Evolutionary conservation across 2,797 vertebrate species (phyloP), one percentile per base, ranked within the genome.

Genomic region (Limosa lapponica): DNA sequence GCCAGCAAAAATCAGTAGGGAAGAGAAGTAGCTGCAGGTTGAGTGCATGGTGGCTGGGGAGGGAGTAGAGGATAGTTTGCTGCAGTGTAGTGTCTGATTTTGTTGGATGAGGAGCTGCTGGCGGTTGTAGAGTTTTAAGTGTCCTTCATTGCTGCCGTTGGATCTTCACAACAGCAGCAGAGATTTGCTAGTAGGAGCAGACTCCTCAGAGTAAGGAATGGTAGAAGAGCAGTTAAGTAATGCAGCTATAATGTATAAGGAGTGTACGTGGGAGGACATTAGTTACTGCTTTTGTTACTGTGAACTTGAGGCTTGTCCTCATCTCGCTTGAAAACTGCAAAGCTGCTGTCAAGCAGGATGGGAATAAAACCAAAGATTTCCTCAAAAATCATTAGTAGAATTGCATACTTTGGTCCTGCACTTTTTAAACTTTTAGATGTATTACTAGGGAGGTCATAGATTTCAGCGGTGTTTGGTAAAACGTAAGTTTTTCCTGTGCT

Each of bases 291-390:
- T 81, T 74, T 81, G 20, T 93, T 96, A 15, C 49, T 91, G 86
- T 90, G 87, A 80, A 87, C 84, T 84, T 84, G 51, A 90, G 51
- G 66, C 66, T 91, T 92, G 70, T 89, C 73, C 49, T 96, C 58
- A 41, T 65, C 44, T 95, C 32, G 13, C 62, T 95, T 81, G 69
- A 46, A 75, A 85, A 48, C 49, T 62, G 16, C 4, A 5, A 34
- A 71, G 64, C 52, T 91, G 41, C 69, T 94, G 39, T 82, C 30
- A 66, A 52, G 55, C 36, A 73, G 32, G 57, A 80, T 54, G 16
- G 39, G 59, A 61, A 18, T 82, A 66, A 89, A 77, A 24, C 32
- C 25, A 44, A 57, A 19, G 32, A 44, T 71, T 85, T 61, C 25
- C 52, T 74, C 80, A 30, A 82, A 82, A 80, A 73, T 89, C 18